These are phyloP conservation scores for Aythya fuligula DNA, from an alignment of 2,797 vertebrate species.

Conservation along the genomic window DNA sequence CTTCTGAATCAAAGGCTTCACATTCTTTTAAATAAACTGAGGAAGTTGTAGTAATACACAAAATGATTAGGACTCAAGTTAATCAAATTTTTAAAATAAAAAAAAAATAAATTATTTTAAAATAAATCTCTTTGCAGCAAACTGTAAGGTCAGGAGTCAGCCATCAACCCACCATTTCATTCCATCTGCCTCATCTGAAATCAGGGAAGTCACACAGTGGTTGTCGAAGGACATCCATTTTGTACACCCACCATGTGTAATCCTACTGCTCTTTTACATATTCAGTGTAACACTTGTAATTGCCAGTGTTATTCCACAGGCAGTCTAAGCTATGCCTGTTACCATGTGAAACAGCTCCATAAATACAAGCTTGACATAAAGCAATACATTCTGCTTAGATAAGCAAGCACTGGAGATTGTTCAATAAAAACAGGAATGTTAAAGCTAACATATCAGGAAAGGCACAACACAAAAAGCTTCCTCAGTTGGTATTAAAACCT, in stretches of 20 bases:
- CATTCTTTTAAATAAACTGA: background rate
- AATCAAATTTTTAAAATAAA: background rate
- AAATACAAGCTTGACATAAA: background rate
- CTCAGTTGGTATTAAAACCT: fast-evolving
- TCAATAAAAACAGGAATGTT: background rate
- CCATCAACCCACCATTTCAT: background rate
- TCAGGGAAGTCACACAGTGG: background rate
- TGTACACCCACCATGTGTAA: background rate
- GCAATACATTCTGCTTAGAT: background rate
- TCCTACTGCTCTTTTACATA: background rate
- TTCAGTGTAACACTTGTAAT: background rate
- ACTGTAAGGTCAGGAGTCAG: background rate
- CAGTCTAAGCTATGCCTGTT: background rate
- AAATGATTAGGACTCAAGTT: background rate
- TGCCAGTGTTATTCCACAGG: background rate
- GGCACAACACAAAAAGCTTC: background rate
- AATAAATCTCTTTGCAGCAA: background rate
- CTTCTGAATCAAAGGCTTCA: background rate
- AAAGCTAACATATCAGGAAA: fast-evolving
- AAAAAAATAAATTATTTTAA: background rate
- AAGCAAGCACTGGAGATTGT: background rate
- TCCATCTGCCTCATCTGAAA: background rate
- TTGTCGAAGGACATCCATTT: background rate
- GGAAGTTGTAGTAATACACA: background rate
- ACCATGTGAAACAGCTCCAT: background rate